Evolutionary conservation across 2,888 invertebrate species (phyloP).

Genomic region (Craniophora ligustri): DNA sequence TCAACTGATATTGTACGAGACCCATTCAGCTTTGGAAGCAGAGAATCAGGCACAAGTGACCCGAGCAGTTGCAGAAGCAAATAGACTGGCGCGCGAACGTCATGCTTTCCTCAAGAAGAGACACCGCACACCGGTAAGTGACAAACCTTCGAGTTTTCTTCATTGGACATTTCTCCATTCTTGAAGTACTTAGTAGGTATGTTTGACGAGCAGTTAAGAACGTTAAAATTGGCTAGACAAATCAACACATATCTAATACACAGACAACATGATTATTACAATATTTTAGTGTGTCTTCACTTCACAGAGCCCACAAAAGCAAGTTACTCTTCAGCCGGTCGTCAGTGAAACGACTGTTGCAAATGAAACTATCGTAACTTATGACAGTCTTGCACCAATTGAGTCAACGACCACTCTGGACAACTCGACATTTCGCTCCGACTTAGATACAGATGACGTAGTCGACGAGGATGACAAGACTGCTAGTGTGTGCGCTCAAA

Average conservation of each 20-base stretch:
- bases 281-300: neutral
- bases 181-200: too few relatives aligned
- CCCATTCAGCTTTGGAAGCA: constrained; percentile 92
- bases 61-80: constrained; percentile 91
- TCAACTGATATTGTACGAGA: constrained; percentile 94
- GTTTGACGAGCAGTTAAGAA: too few relatives aligned
- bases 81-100: constrained; percentile 91
- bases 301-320: constrained; percentile 73
- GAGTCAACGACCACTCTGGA: constrained; percentile 68
- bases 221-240: too few relatives aligned
- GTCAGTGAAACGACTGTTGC: constrained; percentile 10
- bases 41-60: constrained; percentile 93
- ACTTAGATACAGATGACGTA: constrained; percentile 60
- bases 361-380: constrained; percentile 51
- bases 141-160: neutral
- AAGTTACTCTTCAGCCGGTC: constrained; percentile 31
- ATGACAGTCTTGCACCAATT: constrained; percentile 51
- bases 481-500: constrained; percentile 21
- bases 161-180: neutral
- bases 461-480: constrained; percentile 53
- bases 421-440: constrained; percentile 61
- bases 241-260: too few relatives aligned
- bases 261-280: too few relatives aligned
- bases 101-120: constrained; percentile 87
- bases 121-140: constrained; percentile 65